Conservation (phyloP, 1,140 invertebrate species). For the Drosophila tsacasi region DNA sequence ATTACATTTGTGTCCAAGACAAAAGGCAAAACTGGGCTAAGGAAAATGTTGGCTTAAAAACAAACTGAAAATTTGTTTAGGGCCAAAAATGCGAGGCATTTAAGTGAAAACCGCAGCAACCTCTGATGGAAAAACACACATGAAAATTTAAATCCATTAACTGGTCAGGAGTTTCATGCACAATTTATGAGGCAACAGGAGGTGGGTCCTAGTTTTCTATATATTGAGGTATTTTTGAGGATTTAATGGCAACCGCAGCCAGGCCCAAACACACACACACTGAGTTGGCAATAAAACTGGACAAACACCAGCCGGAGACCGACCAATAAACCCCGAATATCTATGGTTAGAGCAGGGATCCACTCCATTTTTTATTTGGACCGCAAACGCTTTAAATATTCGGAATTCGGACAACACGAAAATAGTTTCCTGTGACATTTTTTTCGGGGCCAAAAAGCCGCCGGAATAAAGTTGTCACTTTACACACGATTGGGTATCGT, state of each 20-base stretch:
- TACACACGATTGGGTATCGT: conserved; percentile 54
- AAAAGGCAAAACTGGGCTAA: conserved; percentile 27
- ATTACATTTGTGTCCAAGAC: conserved; percentile 43
- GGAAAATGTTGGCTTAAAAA: conserved; percentile 4
- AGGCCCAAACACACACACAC: conserved; percentile 42
- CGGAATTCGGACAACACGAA: conserved; percentile 38
- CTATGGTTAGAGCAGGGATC: conserved; percentile 29
- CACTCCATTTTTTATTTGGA: conserved; percentile 34
- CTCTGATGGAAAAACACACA: conserved; percentile 47
- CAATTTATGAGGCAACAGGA: conserved; percentile 51
- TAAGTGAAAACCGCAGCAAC: conserved; percentile 37
- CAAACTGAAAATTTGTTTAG: conserved; percentile 26
- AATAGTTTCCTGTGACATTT: conserved; percentile 45
- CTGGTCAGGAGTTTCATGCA: conserved; percentile 52
- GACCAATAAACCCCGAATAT: conserved; percentile 59
- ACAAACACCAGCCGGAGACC: conserved; percentile 22
- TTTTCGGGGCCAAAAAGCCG: conserved; percentile 14
- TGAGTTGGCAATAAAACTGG: conserved; percentile 42
- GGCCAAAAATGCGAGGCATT: conserved; percentile 29
- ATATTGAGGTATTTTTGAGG: conserved; percentile 52
- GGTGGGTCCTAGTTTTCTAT: conserved; percentile 26
- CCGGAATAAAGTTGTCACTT: conserved; percentile 55
- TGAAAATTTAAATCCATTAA: conserved; percentile 57
- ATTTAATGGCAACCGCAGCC: conserved; percentile 56
- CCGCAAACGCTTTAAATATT: conserved; percentile 59